A percentile compares a stretch with the other conserved stretches of the same genome.
phyloP scores from a whole-genome alignment of 1,140 invertebrate genomes.

The Drosophila repleta region DNA sequence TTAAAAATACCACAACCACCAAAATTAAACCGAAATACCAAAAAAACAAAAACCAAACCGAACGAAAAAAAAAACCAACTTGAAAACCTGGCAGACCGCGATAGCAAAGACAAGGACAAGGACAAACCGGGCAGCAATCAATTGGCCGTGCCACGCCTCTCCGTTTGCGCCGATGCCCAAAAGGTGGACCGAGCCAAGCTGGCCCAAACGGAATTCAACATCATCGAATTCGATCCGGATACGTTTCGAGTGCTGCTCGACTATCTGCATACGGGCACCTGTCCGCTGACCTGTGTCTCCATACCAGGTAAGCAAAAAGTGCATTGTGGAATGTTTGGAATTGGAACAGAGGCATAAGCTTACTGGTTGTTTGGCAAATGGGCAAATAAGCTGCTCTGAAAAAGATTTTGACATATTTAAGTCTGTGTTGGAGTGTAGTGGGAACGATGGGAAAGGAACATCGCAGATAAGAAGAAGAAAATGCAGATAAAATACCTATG shows the following conservation, averaged over 20 bases:
- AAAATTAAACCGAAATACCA: conserved; percentile 28
- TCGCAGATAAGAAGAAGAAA: no score
- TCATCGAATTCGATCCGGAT: conserved; percentile 97
- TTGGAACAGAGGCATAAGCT: not conserved
- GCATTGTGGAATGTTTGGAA: not conserved
- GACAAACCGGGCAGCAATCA: conserved; percentile 89
- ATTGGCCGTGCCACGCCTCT: conserved; percentile 92
- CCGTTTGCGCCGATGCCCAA: conserved; percentile 96
- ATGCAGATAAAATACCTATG: no score
- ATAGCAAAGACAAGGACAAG: conserved; percentile 92
- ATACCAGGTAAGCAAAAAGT: conserved; percentile 88
- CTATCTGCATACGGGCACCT: conserved; percentile 96
- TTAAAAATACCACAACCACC: conserved; percentile 9
- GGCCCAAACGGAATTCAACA: conserved; percentile 97
- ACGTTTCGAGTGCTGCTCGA: conserved; percentile 95
- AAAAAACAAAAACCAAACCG: conserved; percentile 10
- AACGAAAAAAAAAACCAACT: conserved; percentile 26
- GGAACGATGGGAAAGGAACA: not conserved
- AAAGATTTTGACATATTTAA: no score
- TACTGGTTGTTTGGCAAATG: no score
- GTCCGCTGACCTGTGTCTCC: conserved; percentile 94
- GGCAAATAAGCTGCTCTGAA: no score
- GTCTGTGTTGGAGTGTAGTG: no score
- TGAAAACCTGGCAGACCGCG: conserved; percentile 86
- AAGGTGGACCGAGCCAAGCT: conserved; percentile 96